Percentiles rank a stretch among this genome's conserved stretches.
Conservation (phyloP, 2,888 invertebrate species). For the Ptychoptera albimana region DNA sequence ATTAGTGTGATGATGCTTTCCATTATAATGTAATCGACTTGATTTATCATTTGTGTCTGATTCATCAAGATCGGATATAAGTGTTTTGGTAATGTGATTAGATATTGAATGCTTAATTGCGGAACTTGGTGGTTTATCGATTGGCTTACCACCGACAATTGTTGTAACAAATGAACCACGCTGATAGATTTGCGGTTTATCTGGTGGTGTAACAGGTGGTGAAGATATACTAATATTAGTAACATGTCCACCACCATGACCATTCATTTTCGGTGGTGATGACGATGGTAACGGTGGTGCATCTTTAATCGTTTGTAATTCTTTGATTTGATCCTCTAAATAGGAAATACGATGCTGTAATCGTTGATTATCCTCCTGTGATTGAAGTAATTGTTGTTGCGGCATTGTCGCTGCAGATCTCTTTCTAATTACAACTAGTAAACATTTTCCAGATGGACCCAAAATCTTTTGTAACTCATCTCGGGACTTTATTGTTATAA, state of each 20-base stretch:
- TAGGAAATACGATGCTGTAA: slow-evolving; percentile 79
- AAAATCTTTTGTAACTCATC: slow-evolving; percentile 56
- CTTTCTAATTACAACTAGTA: slow-evolving; percentile 26
- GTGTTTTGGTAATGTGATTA: slow-evolving; percentile 3
- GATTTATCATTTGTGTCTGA: no score
- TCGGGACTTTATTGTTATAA: slow-evolving; percentile 48
- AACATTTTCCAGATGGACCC: slow-evolving; percentile 29
- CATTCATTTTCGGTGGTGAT: neutral
- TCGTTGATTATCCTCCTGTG: slow-evolving; percentile 62
- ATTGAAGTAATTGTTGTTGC: slow-evolving; percentile 26
- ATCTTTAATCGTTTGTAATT: slow-evolving; percentile 33
- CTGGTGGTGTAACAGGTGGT: slow-evolving; percentile 36
- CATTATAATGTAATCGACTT: no score
- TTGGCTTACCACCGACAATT: slow-evolving; percentile 38
- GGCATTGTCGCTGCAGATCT: slow-evolving; percentile 20
- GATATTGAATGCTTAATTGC: neutral
- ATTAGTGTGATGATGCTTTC: neutral
- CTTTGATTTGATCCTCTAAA: slow-evolving; percentile 70
- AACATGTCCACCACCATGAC: slow-evolving; percentile 32
- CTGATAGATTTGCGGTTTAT: slow-evolving; percentile 52
- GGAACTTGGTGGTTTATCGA: slow-evolving; percentile 12
- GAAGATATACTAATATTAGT: slow-evolving; percentile 56
- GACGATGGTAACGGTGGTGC: neutral
- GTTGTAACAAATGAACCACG: slow-evolving; percentile 68
- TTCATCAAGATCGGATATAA: neutral